A percentile compares a stretch with the other conserved stretches of the same genome.
These are phyloP conservation scores for Metaphire vulgaris DNA, from an alignment of 1,140 invertebrate genomes.

Conservation along the genomic window DNA sequence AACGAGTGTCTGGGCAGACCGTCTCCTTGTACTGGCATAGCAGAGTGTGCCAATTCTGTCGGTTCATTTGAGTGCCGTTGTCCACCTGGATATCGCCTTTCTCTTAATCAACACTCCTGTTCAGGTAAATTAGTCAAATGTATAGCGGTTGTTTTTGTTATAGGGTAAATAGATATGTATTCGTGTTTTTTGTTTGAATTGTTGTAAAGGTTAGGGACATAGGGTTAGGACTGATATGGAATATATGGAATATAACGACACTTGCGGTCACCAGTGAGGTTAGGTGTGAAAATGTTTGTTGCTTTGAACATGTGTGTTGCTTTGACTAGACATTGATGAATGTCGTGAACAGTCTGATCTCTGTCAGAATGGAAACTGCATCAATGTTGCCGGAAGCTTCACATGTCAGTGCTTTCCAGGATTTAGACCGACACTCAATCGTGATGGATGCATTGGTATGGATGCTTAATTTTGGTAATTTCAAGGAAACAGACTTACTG, in stretches of 20 bases:
- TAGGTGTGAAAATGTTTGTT: too few relatives aligned
- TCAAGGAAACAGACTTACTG: too few relatives aligned
- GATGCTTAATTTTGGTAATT: too few relatives aligned
- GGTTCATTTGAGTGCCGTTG: constrained; percentile 49
- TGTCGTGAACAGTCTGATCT: constrained; percentile 68
- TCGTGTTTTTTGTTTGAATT: too few relatives aligned
- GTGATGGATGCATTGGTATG: constrained; percentile 25
- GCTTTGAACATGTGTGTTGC: too few relatives aligned
- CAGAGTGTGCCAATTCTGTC: constrained; percentile 45
- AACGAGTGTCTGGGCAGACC: constrained; percentile 41
- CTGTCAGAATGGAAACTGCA: constrained; percentile 62
- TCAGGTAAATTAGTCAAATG: too few relatives aligned
- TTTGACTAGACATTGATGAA: constrained; percentile 76
- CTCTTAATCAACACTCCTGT: constrained; percentile 60
- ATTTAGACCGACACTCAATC: constrained; percentile 57
- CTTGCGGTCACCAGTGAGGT: too few relatives aligned
- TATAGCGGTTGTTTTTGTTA: too few relatives aligned
- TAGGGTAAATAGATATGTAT: too few relatives aligned
- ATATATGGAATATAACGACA: too few relatives aligned
- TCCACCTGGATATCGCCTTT: constrained; percentile 63
- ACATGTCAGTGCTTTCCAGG: constrained; percentile 78
- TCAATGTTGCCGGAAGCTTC: constrained; percentile 56
- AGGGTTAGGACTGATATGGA: too few relatives aligned
- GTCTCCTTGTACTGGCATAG: constrained; percentile 42
- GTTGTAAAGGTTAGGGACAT: too few relatives aligned